A percentile compares a stretch with the other conserved stretches of the same genome.
Conservation (phyloP, 2,113 vertebrate species). For the Boulengeromyrus knoepffleri region DNA sequence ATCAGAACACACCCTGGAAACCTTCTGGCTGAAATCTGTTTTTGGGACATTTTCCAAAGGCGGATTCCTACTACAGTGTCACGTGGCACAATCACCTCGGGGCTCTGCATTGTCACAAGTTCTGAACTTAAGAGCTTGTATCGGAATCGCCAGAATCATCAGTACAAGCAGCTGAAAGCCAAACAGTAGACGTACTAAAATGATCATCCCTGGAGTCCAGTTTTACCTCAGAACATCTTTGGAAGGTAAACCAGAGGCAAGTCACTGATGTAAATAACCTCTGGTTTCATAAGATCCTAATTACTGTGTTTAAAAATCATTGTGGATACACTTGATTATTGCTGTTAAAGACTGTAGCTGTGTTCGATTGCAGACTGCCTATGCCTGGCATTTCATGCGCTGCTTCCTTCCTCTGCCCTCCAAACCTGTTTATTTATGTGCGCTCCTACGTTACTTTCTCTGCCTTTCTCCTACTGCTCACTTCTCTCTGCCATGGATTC, state of each 20-base stretch:
- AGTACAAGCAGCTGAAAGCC: conserved; percentile 9
- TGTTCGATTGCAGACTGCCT: neutral
- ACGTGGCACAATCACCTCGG: neutral
- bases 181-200: neutral
- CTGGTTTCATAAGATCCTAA: conserved; percentile 15
- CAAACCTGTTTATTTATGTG: neutral
- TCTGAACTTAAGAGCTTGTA: neutral
- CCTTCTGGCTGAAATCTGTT: neutral
- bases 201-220: neutral
- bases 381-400: neutral
- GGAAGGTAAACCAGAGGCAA: conserved; percentile 11
- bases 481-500: neutral
- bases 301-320: conserved; percentile 19
- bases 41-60: neutral
- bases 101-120: neutral
- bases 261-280: neutral
- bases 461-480: neutral
- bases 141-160: neutral
- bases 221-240: conserved; percentile 5
- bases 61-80: neutral
- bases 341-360: neutral
- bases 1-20: conserved; percentile 5
- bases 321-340: conserved; percentile 10
- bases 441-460: neutral
- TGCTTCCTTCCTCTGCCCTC: neutral